Base-by-base conservation (phyloP, 2,113 vertebrate species). In the Brienomyrus longianalis region DNA sequence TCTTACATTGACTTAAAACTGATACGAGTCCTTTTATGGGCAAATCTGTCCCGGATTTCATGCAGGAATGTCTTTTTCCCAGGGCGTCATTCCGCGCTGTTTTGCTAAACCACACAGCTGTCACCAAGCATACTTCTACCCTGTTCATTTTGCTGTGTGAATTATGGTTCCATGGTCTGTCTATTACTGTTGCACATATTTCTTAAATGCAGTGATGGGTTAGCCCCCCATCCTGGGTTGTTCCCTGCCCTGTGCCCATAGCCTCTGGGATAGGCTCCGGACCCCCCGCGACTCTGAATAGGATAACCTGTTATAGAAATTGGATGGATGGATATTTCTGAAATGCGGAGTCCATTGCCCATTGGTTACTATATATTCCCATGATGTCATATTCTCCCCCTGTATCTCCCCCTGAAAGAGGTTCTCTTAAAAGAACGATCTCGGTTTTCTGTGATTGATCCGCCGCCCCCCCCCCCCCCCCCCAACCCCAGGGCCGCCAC, bases 361-460 rank as follows among this genome's bases (percentile, higher is more conserved):
- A 31, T 51, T 51, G 3, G 21, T 15, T 51, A 51, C 21, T 85
- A 10, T 31, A 51, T 48, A 50, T 47, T 23, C 43, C 21, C 3
- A 48, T 51, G 9, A 51, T 86, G 35, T 59, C 2, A 51, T 89
- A 11, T 13, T n/a, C 83, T 19, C 45, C 84, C 45, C 47, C 43
- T 23, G 23, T 13, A 51, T 86, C 48, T 39, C 83, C n/a, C 3
- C 62, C 19, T 7, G 19, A 56, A 35, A 21, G 21, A 86, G 35
- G 27, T 48, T 70, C 92, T 23, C 89, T 91, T 92, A 47, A 87
- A 91, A 91, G 83, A 88, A 89, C 89, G 93, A 89, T 91, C 92
- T 93, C 90, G 84, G 91, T 94, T 93, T 92, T 85, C 80, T 89
- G 90, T 93, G 93, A 93, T 92, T 93, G 93, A 93, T 94, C 89